phyloP scores from a whole-genome alignment of 2,113 vertebrate species.

The Epinephelus fuscoguttatus region DNA sequence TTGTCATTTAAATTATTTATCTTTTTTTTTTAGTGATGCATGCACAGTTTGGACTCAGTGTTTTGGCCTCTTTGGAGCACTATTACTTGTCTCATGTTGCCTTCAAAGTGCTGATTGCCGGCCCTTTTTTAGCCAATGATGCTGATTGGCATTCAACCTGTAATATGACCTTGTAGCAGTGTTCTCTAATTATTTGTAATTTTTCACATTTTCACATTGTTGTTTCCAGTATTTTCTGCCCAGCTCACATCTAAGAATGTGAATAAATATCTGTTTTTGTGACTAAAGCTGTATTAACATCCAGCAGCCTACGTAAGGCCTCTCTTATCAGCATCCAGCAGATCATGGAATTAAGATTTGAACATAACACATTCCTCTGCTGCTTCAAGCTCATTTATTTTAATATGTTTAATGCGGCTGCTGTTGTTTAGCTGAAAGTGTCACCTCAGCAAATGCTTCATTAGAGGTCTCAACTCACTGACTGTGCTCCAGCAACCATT shows the following conservation, averaged over 20 bases:
- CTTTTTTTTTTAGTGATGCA: background rate
- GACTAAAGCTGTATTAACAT: background rate
- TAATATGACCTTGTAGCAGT: conserved; percentile 1
- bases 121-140: conserved; percentile 2
- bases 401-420: conserved; percentile 57
- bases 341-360: conserved; percentile 36
- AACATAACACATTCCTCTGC: conserved; percentile 37
- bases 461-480: conserved; percentile 63
- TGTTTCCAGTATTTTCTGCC: background rate
- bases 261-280: conserved; percentile 4
- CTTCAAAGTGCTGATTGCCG: conserved; percentile 22
- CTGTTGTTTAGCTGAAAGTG: conserved; percentile 48
- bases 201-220: background rate
- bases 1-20: conserved; percentile 14
- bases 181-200: background rate
- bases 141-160: background rate
- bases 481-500: conserved; percentile 44
- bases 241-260: background rate
- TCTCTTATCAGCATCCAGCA: conserved; percentile 46
- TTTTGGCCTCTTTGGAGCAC: conserved; percentile 10
- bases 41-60: background rate
- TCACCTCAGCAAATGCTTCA: conserved; percentile 78
- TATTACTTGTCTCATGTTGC: conserved; percentile 25
- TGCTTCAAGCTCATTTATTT: conserved; percentile 63
- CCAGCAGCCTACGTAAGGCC: background rate